Percentiles rank a stretch among this genome's conserved stretches.
Evolutionary conservation across 2,888 invertebrate species (phyloP).

Genomic region (Labia minor): DNA sequence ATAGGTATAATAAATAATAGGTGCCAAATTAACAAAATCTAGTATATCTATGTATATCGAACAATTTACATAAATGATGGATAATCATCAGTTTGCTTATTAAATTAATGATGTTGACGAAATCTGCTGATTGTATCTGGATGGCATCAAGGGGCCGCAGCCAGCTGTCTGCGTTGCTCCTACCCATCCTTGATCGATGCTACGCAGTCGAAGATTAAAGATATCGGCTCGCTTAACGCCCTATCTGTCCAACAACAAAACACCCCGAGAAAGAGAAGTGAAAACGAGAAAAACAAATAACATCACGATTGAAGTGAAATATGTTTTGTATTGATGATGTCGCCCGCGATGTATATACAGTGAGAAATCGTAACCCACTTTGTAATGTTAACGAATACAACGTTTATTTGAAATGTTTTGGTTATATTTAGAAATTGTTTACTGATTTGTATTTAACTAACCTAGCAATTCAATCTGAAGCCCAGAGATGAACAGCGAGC

Average conservation of each 20-base stretch:
- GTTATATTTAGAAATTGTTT: neutral
- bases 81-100: no score
- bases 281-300: neutral
- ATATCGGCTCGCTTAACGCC: neutral
- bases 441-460: neutral
- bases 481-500: no score
- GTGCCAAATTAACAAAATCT: no score
- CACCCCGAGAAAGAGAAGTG: neutral
- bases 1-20: no score
- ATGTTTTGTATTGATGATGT: slow-evolving; percentile 5
- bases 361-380: slow-evolving; percentile 1
- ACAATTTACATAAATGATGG: no score
- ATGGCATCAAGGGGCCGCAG: neutral
- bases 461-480: no score
- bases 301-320: neutral
- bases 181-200: neutral
- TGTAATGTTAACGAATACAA: neutral
- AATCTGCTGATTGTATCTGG: neutral
- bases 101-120: neutral
- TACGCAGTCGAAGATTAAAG: neutral
- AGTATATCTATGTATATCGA: no score
- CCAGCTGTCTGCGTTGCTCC: neutral
- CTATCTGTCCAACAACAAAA: neutral
- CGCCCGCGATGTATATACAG: neutral
- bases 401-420: neutral